These are phyloP conservation scores for Synanceia verrucosa DNA, from an alignment of 2,797 vertebrate genomes.

Conservation along the genomic window DNA sequence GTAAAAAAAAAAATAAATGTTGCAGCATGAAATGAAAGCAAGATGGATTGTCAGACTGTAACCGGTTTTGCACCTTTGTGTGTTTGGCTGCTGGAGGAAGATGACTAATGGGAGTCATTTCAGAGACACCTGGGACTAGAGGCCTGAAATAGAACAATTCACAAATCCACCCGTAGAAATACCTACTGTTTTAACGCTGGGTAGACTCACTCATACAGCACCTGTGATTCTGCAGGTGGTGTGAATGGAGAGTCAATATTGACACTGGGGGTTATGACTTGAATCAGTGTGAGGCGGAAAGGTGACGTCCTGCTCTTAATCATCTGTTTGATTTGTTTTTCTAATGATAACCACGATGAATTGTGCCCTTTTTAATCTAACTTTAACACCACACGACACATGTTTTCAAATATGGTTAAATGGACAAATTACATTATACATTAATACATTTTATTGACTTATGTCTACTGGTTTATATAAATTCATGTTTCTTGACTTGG, in stretches of 20 bases:
- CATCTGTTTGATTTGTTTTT: background rate
- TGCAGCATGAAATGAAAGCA: background rate
- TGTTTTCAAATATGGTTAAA: too few relatives aligned
- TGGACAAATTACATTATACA: too few relatives aligned
- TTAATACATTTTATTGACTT: too few relatives aligned
- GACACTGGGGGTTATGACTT: background rate
- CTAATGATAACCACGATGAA: background rate
- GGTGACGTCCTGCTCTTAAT: background rate
- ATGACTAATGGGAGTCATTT: slow-evolving; percentile 46
- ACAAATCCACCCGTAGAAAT: background rate
- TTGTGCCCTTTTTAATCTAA: too few relatives aligned
- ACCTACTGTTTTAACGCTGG: too few relatives aligned
- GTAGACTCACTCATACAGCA: background rate
- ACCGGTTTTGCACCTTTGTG: slow-evolving; percentile 49
- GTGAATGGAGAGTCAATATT: slow-evolving; percentile 5
- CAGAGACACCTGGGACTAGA: slow-evolving; percentile 38
- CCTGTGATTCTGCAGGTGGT: background rate
- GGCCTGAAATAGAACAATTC: slow-evolving; percentile 18
- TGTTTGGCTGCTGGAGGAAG: background rate
- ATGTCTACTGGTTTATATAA: too few relatives aligned
- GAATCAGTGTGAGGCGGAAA: slow-evolving; percentile 2
- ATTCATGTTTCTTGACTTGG: too few relatives aligned
- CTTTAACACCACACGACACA: too few relatives aligned
- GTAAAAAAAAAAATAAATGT: background rate
- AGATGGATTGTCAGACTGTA: background rate